phyloP scores from a whole-genome alignment of 2,113 vertebrate genomes.

The Neomonachus schauinslandi region DNA sequence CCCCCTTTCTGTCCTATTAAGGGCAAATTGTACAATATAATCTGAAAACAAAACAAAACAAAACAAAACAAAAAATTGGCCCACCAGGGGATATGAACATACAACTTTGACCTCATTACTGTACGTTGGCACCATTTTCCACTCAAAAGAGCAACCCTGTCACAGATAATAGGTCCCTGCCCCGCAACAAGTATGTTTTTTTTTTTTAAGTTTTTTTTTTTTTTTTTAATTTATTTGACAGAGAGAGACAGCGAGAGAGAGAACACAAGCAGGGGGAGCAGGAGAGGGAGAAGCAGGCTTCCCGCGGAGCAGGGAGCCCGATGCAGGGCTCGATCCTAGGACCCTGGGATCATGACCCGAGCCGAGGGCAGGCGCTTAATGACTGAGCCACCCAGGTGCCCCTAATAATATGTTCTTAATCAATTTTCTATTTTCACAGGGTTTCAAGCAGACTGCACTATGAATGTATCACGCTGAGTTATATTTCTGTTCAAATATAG shows the following conservation, averaged over 20 bases:
- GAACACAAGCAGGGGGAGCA: too few relatives aligned
- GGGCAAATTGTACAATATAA: neutral
- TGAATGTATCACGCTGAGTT: neutral
- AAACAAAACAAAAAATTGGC: neutral
- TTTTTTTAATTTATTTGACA: too few relatives aligned
- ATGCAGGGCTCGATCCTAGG: too few relatives aligned
- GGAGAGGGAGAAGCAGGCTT: too few relatives aligned
- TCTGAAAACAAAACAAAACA: slow-evolving; percentile 8
- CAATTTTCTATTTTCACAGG: neutral
- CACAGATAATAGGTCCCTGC: neutral
- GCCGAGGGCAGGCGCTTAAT: too few relatives aligned
- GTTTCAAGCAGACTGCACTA: neutral
- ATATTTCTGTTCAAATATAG: neutral
- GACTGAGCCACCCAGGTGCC: too few relatives aligned
- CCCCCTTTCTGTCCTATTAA: neutral
- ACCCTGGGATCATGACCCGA: too few relatives aligned
- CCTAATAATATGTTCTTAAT: neutral
- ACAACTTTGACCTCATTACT: slow-evolving; percentile 9
- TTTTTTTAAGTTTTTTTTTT: too few relatives aligned
- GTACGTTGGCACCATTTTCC: neutral
- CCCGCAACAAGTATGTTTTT: neutral
- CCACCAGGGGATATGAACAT: neutral
- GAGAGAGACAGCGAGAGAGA: too few relatives aligned
- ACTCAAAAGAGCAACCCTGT: neutral
- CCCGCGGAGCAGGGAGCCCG: too few relatives aligned